Conservation (phyloP, 2,888 invertebrate genomes). For the Pseudococcus jackbeardsleyi region DNA sequence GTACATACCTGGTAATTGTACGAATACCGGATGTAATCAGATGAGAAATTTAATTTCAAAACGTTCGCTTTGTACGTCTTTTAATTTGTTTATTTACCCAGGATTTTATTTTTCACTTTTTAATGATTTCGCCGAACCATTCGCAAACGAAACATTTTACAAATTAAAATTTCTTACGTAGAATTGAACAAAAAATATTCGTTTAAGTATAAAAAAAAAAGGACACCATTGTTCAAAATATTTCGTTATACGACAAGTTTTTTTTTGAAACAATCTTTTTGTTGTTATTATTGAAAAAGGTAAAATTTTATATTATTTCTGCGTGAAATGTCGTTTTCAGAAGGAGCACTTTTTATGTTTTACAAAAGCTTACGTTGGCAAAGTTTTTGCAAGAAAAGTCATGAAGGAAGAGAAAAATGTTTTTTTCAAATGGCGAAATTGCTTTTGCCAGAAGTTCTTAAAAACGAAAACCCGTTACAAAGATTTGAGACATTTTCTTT, state of each 20-base stretch:
- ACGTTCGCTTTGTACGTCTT: not conserved
- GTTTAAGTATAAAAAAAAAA: constrained; percentile 26
- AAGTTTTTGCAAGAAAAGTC: constrained; percentile 52
- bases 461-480: constrained; percentile 54
- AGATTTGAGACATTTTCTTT: constrained; percentile 48
- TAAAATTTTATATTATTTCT: constrained; percentile 57
- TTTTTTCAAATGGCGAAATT: constrained; percentile 45
- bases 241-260: constrained; percentile 18
- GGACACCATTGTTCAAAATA: constrained; percentile 20
- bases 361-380: constrained; percentile 53
- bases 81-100: not conserved
- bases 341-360: constrained; percentile 49
- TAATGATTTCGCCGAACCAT: not conserved
- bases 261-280: constrained; percentile 36
- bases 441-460: constrained; percentile 41
- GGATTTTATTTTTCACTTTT: constrained; percentile 3
- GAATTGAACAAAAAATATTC: constrained; percentile 27
- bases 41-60: constrained; percentile 28
- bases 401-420: constrained; percentile 44
- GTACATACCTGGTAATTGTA: not conserved
- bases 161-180: constrained; percentile 22
- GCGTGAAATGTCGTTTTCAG: constrained; percentile 58
- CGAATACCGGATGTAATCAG: constrained; percentile 1
- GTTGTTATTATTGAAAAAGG: constrained; percentile 58
- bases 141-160: not conserved